Evolutionary conservation across 2,888 invertebrate species (phyloP).

Genomic region (Artemia sinica): DNA sequence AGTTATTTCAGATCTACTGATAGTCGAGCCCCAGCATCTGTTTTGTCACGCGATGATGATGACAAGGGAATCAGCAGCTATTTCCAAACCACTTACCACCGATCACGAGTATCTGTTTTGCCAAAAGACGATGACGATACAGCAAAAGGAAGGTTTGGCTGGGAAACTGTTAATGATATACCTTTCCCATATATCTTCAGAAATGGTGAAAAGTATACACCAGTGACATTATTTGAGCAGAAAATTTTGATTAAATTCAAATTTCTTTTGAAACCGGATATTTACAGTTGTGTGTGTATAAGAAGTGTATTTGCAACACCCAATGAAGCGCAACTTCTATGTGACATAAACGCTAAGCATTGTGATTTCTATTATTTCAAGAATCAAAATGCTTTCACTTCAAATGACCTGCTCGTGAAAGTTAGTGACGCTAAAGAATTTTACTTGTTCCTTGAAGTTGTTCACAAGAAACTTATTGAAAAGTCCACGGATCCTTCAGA

Average conservation of each 20-base stretch:
- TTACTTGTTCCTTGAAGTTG: conserved; percentile 72
- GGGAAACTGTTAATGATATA: conserved; percentile 48
- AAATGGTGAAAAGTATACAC: conserved; percentile 64
- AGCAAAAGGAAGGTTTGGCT: conserved; percentile 52
- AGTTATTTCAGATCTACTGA: too few species aligned
- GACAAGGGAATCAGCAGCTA: too few species aligned
- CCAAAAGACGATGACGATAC: conserved; percentile 32
- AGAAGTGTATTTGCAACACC: conserved; percentile 83
- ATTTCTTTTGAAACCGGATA: conserved; percentile 25
- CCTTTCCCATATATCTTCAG: conserved; percentile 67
- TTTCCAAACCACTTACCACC: too few species aligned
- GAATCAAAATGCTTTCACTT: conserved; percentile 53
- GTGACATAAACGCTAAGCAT: conserved; percentile 80
- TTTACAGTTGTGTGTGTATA: conserved; percentile 61
- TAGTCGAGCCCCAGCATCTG: too few species aligned
- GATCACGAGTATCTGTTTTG: conserved; percentile 19
- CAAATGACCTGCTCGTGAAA: conserved; percentile 73
- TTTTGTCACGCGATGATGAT: too few species aligned
- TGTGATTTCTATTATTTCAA: conserved; percentile 78
- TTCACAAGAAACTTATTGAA: conserved; percentile 61
- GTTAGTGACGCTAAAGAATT: conserved; percentile 74
- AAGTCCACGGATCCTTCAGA: conserved; percentile 37
- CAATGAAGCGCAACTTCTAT: conserved; percentile 68
- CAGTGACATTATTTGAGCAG: conserved; percentile 83
- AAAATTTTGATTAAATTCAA: conserved; percentile 40